A percentile compares a stretch with the other conserved stretches of the same genome.
Evolutionary conservation across 2,113 vertebrate genomes (phyloP).

Genomic region (Mormyrus iriodes): DNA sequence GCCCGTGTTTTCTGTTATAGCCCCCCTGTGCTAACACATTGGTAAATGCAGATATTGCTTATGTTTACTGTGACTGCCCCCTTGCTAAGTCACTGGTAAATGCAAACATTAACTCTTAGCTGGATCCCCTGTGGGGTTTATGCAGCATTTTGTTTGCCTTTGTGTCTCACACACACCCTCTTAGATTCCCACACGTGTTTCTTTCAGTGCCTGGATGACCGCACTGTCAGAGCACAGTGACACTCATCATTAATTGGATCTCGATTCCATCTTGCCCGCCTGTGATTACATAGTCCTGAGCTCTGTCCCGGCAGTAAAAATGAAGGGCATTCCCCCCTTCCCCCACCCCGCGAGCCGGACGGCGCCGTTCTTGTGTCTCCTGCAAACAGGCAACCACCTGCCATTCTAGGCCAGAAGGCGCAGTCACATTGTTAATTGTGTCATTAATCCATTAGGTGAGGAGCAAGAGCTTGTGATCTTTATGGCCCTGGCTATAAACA

Average conservation of each 20-base stretch:
- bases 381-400: not conserved
- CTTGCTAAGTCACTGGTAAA: not conserved
- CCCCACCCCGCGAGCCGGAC: not conserved
- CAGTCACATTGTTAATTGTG: constrained; percentile 7
- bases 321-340: not conserved
- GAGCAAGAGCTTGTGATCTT: not conserved
- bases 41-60: no score
- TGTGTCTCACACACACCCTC: not conserved
- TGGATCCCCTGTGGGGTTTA: not conserved
- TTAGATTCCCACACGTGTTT: not conserved
- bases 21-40: no score
- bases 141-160: not conserved
- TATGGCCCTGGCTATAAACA: not conserved
- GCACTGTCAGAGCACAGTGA: constrained; percentile 17
- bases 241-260: constrained; percentile 26
- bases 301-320: not conserved
- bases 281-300: not conserved
- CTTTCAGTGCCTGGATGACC: not conserved
- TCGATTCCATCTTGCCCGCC: constrained; percentile 4
- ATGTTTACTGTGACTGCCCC: not conserved
- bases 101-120: not conserved
- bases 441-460: constrained; percentile 12
- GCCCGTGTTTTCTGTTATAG: not conserved
- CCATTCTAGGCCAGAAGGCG: not conserved
- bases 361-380: not conserved